phyloP scores from a whole-genome alignment of 2,888 invertebrate species.

The Microplitis manilae region DNA sequence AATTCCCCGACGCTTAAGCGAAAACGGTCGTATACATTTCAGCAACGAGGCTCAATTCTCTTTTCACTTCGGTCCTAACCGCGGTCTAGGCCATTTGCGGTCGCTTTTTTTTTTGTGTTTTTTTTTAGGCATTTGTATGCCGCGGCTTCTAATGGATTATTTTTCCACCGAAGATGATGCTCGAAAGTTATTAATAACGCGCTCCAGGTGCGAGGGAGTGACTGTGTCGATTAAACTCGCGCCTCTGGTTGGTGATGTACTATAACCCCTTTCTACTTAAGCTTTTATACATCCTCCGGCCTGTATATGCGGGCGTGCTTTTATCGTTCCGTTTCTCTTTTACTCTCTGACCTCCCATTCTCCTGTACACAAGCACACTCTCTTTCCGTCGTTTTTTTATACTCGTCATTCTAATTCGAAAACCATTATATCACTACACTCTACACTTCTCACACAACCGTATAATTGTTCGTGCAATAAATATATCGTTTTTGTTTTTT shows the following conservation, averaged over 20 bases:
- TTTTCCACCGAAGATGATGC: conserved; percentile 43
- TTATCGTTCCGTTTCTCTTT: conserved; percentile 24
- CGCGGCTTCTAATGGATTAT: conserved; percentile 38
- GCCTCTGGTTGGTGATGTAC: conserved; percentile 33
- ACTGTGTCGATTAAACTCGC: conserved; percentile 47
- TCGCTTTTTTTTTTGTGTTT: conserved; percentile 10
- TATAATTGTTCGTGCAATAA: not conserved
- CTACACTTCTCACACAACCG: not conserved
- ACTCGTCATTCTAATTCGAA: conserved; percentile 20
- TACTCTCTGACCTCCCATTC: not conserved
- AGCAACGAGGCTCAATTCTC: conserved; percentile 32
- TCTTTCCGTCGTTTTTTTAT: conserved; percentile 24
- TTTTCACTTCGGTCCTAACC: conserved; percentile 16
- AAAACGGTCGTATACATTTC: conserved; percentile 28
- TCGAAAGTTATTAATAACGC: conserved; percentile 45
- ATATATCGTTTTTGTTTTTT: not conserved
- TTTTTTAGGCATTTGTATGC: conserved; percentile 22
- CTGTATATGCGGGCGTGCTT: not conserved
- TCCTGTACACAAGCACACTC: not conserved
- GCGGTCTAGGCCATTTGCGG: conserved; percentile 15
- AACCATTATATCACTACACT: conserved; percentile 22
- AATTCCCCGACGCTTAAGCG: conserved; percentile 21
- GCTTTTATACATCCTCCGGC: not conserved
- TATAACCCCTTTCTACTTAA: conserved; percentile 14
- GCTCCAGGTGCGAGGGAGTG: conserved; percentile 38